Conservation (phyloP, 2,797 vertebrate genomes). For the Cyclura pinguis region DNA sequence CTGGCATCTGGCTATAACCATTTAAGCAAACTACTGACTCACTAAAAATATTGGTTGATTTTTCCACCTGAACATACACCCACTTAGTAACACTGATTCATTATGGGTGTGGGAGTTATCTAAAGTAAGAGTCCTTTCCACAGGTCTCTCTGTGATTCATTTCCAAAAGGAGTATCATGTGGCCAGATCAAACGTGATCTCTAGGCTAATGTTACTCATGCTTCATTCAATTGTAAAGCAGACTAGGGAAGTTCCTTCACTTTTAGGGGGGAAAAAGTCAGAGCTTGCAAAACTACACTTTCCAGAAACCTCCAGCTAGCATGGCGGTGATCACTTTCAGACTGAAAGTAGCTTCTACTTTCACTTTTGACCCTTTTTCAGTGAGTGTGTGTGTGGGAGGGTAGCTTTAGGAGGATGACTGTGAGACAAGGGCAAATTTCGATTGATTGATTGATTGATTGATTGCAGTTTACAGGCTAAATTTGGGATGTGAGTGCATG, state of each 20-base stretch:
- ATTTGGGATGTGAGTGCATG: too few species aligned
- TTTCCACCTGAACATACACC: not conserved
- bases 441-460: too few species aligned
- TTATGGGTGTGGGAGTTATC: not conserved
- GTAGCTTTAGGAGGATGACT: too few species aligned
- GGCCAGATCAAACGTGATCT: not conserved
- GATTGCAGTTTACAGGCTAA: too few species aligned
- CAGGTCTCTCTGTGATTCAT: constrained; percentile 23
- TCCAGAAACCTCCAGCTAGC: not conserved
- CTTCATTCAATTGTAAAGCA: not conserved
- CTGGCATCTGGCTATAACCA: not conserved
- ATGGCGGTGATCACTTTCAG: too few species aligned
- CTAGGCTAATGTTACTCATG: not conserved
- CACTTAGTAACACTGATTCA: constrained; percentile 24
- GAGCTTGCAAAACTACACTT: too few species aligned
- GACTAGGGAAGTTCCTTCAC: not conserved
- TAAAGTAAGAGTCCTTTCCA: constrained; percentile 4
- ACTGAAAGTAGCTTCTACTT: too few species aligned
- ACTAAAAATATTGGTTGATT: constrained; percentile 2
- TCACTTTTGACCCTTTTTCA: too few species aligned
- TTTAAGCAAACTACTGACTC: constrained; percentile 25
- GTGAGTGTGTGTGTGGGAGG: too few species aligned
- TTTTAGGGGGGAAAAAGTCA: not conserved
- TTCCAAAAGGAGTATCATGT: not conserved
- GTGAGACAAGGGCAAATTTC: too few species aligned